Evolutionary conservation across 2,888 invertebrate species (phyloP).

Genomic region (Xanthia togata): DNA sequence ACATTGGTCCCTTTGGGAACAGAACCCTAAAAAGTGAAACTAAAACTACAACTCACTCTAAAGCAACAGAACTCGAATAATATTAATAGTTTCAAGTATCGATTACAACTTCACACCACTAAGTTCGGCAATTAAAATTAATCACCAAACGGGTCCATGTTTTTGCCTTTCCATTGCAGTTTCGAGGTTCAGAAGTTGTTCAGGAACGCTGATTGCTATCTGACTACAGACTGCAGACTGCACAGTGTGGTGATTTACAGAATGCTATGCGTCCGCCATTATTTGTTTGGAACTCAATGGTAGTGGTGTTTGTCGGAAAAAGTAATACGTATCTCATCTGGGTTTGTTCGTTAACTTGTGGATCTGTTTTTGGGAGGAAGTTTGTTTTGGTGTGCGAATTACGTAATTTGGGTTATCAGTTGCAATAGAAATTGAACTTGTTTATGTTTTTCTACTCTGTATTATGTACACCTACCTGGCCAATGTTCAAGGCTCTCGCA

Average conservation of each 20-base stretch:
- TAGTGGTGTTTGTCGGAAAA: constrained; percentile 35
- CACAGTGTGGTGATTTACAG: constrained; percentile 54
- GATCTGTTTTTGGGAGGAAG: not conserved
- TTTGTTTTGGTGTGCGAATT: not conserved
- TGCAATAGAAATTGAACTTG: not conserved
- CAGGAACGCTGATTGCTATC: constrained; percentile 56
- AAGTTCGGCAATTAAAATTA: constrained; percentile 83
- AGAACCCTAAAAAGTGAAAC: not conserved
- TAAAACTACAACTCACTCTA: not conserved
- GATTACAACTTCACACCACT: constrained; percentile 51
- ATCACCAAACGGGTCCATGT: constrained; percentile 76
- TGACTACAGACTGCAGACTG: constrained; percentile 25
- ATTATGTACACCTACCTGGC: too few species aligned
- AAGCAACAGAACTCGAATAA: constrained; percentile 33
- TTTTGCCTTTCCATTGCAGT: constrained; percentile 69
- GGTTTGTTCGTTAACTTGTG: not conserved
- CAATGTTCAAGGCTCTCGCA: too few species aligned
- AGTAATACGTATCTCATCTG: constrained; percentile 28
- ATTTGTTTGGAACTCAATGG: constrained; percentile 50
- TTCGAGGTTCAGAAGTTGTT: constrained; percentile 49
- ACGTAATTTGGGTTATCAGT: not conserved
- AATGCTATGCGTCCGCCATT: constrained; percentile 41
- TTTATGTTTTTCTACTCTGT: not conserved
- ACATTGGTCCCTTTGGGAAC: too few species aligned
- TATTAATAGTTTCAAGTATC: constrained; percentile 43